Percentiles rank a stretch among this genome's conserved stretches.
These are phyloP conservation scores for Oppia nitens DNA, from an alignment of 1,140 invertebrate species.

Conservation along the genomic window DNA sequence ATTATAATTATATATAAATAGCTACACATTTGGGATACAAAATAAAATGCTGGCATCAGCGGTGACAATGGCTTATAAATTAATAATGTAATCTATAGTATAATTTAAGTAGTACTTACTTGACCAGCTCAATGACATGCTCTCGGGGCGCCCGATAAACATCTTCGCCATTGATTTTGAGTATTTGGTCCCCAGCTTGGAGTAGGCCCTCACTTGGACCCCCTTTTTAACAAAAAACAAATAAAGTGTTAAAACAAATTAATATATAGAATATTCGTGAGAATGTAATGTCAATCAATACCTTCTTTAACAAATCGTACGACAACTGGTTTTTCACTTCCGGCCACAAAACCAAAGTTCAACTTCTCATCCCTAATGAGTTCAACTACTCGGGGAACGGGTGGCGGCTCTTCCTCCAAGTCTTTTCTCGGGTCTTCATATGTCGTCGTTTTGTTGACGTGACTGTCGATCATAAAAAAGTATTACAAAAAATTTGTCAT, in stretches of 20 bases:
- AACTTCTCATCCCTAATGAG: slow-evolving; percentile 50
- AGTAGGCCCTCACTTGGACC: slow-evolving; percentile 75
- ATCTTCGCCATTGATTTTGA: slow-evolving; percentile 73
- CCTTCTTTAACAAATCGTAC: slow-evolving; percentile 49
- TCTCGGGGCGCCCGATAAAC: slow-evolving; percentile 63
- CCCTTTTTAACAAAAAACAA: slow-evolving; percentile 37
- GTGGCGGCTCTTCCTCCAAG: slow-evolving; percentile 42
- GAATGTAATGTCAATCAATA: slow-evolving; percentile 20
- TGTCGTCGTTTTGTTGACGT: slow-evolving; percentile 72
- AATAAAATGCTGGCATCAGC: too few species aligned
- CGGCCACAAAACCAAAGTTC: slow-evolving; percentile 83
- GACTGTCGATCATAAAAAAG: slow-evolving; percentile 35
- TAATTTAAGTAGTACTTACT: slow-evolving; percentile 24
- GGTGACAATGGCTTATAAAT: too few species aligned
- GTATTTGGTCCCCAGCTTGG: slow-evolving; percentile 72
- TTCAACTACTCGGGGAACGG: slow-evolving; percentile 52
- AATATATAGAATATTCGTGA: not conserved
- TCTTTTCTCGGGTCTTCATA: slow-evolving; percentile 50
- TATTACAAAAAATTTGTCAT: not conserved
- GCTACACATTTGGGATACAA: too few species aligned
- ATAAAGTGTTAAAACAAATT: too few species aligned
- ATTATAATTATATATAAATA: not conserved
- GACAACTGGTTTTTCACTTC: slow-evolving; percentile 72
- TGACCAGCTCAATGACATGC: slow-evolving; percentile 69
- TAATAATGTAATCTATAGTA: too few species aligned